Evolutionary conservation across 2,888 invertebrate genomes (phyloP).

Genomic region (Sphaerolaimus hirsutus): DNA sequence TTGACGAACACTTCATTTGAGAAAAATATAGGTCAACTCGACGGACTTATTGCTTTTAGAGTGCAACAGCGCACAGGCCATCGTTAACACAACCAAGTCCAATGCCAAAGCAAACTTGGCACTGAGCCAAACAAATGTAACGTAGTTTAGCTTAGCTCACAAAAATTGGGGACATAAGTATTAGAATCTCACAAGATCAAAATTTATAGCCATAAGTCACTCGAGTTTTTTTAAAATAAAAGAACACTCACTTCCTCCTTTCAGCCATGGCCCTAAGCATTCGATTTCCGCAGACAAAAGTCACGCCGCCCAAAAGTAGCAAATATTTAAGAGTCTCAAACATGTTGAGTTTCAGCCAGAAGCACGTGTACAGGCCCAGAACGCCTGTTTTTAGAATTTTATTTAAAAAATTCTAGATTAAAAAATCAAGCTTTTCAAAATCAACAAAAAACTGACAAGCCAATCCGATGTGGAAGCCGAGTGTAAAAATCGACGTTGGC

Average conservation of each 20-base stretch:
- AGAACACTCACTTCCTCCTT: constrained; percentile 8
- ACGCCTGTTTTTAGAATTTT: constrained; percentile 37
- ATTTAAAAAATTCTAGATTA: constrained; percentile 4
- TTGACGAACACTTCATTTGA: too few relatives aligned
- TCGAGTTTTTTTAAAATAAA: too few relatives aligned
- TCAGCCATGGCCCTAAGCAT: constrained; percentile 36
- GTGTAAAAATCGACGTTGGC: constrained; percentile 48
- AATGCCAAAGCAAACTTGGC: too few relatives aligned
- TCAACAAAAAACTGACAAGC: constrained; percentile 37
- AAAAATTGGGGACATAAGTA: too few relatives aligned
- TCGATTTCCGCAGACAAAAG: constrained; percentile 76
- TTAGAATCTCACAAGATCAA: too few relatives aligned
- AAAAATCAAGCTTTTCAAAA: constrained; percentile 6
- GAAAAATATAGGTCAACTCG: too few relatives aligned
- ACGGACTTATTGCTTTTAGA: too few relatives aligned
- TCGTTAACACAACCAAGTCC: too few relatives aligned
- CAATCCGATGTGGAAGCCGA: constrained; percentile 67
- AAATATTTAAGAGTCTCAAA: constrained; percentile 77
- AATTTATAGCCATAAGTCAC: too few relatives aligned
- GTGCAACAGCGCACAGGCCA: too few relatives aligned
- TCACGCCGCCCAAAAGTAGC: constrained; percentile 54
- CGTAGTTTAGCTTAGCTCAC: too few relatives aligned
- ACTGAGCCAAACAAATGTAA: too few relatives aligned
- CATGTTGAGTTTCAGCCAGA: constrained; percentile 85
- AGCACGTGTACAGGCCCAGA: constrained; percentile 57